Evolutionary conservation across 1,140 invertebrate species (phyloP).

Genomic region (Lineus longissimus): DNA sequence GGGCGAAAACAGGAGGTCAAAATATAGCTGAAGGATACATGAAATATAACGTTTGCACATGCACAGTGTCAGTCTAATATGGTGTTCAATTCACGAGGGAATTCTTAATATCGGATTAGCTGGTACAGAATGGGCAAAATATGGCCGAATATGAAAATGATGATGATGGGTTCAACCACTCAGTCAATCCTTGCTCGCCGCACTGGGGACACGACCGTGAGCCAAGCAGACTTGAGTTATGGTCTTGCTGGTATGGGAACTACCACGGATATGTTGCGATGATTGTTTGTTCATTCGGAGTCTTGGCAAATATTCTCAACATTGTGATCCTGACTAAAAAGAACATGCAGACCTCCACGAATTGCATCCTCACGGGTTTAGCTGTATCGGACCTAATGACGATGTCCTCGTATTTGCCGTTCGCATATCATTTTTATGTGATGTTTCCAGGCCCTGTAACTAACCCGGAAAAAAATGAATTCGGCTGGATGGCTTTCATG

Average conservation of each 20-base stretch:
- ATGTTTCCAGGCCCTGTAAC: constrained; percentile 17
- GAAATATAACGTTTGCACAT: no score
- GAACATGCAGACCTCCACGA: constrained; percentile 79
- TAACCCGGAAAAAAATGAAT: constrained; percentile 35
- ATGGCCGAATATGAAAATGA: no score
- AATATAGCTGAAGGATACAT: no score
- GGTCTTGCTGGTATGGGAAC: constrained; percentile 42
- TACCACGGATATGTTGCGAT: constrained; percentile 70
- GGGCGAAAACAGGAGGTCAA: no score
- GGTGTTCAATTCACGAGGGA: no score
- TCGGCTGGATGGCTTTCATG: constrained; percentile 40
- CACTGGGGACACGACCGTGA: neutral
- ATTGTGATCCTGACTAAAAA: constrained; percentile 82
- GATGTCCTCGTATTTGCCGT: constrained; percentile 83
- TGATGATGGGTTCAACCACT: no score
- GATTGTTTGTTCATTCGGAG: constrained; percentile 79
- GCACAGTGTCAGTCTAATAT: no score
- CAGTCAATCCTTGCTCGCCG: no score
- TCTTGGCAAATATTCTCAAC: constrained; percentile 83
- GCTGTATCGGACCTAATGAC: constrained; percentile 81
- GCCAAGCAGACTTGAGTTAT: constrained; percentile 20
- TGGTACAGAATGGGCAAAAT: no score
- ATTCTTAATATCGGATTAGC: no score
- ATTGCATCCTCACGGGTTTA: constrained; percentile 76
- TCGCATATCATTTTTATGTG: constrained; percentile 63